Base-by-base conservation (phyloP, 53 echinoderm and acorn worm genomes). In the Pentamera pediparva region DNA sequence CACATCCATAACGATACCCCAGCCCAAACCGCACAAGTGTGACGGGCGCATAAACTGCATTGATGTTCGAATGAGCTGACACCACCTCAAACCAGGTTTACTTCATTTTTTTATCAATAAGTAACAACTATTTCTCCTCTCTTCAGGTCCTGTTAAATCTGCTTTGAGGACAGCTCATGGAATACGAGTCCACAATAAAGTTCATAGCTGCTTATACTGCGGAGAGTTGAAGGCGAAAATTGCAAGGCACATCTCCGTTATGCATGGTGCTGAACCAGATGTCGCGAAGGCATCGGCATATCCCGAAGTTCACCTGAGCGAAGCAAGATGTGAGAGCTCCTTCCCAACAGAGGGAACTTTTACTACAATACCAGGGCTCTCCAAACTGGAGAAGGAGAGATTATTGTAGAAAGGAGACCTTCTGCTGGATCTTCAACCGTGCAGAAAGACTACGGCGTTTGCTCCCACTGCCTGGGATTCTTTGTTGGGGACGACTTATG, bases 391-490 rank as follows among this genome's bases (percentile, higher is more conserved):
- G 33, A 54, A 18, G 83, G 76, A 59, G 33, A 70, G 32, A 21
- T 84, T 4, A 60, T 84, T 37, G 51, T 84, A n/a, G 70, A 77
- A 15, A 78, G 84, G 13, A 41, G 77, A 15, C 70, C 84, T n/a
- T 63, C 63, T 21, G 5, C n/a, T 5, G 63, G 63, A 19, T 5
- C 17, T n/a, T 12, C 37, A 37, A 2, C 36, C 10, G 19, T 35
- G 5, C 4, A 63, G 9, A 52, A 59, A 24, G 84, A 84, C 54
- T 84, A 76, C 65, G 84, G 84, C 17, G 78, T 78, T 21, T 84
- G 84, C 51, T 53, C 84, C 38, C 71, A 84, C 26, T 84, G 84
- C 69, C 52, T 84, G 43, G 77, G 84, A 29, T 84, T 78, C 59
- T 76, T 76, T 36, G 18, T 39, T 32, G 67, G 57, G 59, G 38